Evolutionary conservation across 2,888 invertebrate species (phyloP), one percentile per base, ranked within the genome.

Genomic region (Tiliacea citrago): DNA sequence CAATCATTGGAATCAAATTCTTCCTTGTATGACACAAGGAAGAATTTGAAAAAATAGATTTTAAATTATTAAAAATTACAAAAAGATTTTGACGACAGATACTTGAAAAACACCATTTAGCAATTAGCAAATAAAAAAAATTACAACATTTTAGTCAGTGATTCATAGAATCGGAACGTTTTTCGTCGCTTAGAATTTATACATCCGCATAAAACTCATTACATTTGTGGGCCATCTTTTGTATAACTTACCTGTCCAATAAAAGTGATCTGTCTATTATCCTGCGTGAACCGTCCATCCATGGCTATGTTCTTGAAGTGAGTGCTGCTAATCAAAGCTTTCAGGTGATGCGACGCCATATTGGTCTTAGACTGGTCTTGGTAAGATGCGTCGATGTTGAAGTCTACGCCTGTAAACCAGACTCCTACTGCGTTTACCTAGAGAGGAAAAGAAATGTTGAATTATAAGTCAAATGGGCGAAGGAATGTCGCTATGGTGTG

Each of bases 371-470:
- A 98, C 86, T 97, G 97, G 91, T 98, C 98, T 84, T 97, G 97
- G 91, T 98, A 98, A 1, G 97, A 96, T 0, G 98, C 98, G 82
- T 97, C 97, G 1, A 97, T 95, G 61, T 97, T 97, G 81, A 98
- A 96, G 81, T 97, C 97, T 81, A 97, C 97, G 1, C 98, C 98
- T 63, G 98, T 98, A 91, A 98, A 98, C 98, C 98, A 98, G 0
- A 98, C 97, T 0, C 98, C 98, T 47, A 97, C 96, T 57, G 98
- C 96, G 86, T 98, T 97, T 45, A 98, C 95, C 98, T 98, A 86
- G 13, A 42, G 29, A 39, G 39, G 18, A 10, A 63, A 9, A 21
- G 0, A 10, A 29, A 5, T n/a, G 7, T 6, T 35, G 6, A 35
- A 35, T 60, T 35, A 21, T 35, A 12, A n/a, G 53, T n/a, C n/a